Percentiles rank a stretch among this genome's conserved stretches.
Conservation (phyloP, 2,888 invertebrate genomes). For the Xestia ashworthii region DNA sequence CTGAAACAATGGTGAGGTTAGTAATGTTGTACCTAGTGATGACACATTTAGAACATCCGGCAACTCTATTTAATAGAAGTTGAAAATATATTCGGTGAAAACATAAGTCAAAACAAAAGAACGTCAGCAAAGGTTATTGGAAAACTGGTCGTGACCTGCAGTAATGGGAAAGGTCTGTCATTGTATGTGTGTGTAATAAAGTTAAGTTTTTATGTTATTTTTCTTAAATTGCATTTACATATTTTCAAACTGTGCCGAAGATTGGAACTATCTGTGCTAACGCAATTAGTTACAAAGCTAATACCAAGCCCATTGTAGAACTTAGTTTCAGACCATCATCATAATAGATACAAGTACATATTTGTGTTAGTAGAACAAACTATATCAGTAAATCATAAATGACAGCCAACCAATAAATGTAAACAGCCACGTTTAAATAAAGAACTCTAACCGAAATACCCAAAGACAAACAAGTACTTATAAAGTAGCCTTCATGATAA, state of each 20-base stretch:
- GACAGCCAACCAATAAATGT: too few species aligned
- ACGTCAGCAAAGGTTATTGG: neutral
- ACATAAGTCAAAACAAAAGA: neutral
- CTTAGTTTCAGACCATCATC: too few species aligned
- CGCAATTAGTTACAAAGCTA: neutral
- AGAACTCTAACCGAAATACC: neutral
- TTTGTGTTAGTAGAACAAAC: too few species aligned
- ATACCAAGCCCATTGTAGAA: neutral
- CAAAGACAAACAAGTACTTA: slow-evolving; percentile 16
- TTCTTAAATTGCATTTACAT: neutral
- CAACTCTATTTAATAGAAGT: neutral
- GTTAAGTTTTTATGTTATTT: neutral
- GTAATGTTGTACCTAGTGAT: neutral
- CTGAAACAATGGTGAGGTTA: slow-evolving; percentile 66
- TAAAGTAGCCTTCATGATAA: slow-evolving; percentile 18
- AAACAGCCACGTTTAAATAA: neutral
- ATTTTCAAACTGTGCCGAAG: neutral
- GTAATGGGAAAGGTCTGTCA: neutral
- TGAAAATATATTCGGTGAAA: neutral
- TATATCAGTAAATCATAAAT: too few species aligned
- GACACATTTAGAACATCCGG: neutral
- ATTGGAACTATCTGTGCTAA: neutral
- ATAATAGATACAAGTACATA: too few species aligned
- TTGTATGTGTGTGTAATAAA: neutral
- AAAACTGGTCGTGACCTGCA: neutral